Evolutionary conservation across 2,113 vertebrate genomes (phyloP).

Genomic region (Heliornis fulica): DNA sequence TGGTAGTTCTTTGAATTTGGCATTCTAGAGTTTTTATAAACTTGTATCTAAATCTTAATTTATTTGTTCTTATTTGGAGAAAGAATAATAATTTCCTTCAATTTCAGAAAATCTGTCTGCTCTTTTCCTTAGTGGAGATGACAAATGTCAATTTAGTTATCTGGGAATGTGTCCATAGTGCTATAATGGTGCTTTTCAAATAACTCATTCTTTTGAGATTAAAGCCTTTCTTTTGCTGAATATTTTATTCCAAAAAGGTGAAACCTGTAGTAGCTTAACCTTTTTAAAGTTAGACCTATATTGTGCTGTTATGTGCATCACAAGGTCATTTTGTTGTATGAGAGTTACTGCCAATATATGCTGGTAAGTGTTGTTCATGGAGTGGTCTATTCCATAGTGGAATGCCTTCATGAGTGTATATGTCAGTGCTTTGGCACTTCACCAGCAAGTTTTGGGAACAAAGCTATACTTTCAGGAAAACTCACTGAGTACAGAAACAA

Average conservation of each 20-base stretch:
- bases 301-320: not conserved
- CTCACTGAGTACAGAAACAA: not conserved
- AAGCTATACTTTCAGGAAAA: not conserved
- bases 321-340: not conserved
- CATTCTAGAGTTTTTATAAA: not conserved
- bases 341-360: not conserved
- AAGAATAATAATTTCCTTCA: not conserved
- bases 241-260: not conserved
- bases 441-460: not conserved
- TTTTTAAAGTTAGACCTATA: not conserved
- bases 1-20: not conserved
- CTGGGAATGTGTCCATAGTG: not conserved
- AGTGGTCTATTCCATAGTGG: not conserved
- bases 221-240: not conserved
- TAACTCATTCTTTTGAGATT: not conserved
- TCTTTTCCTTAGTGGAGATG: not conserved
- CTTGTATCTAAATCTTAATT: not conserved
- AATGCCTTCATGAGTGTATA: not conserved
- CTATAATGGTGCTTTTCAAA: not conserved
- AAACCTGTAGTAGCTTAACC: not conserved
- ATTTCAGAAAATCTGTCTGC: not conserved
- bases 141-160: not conserved
- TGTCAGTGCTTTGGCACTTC: not conserved
- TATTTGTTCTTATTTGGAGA: not conserved
- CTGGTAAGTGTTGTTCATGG: not conserved